Evolutionary conservation across 2,888 invertebrate genomes (phyloP).

Genomic region (Euplagia quadripunctaria): DNA sequence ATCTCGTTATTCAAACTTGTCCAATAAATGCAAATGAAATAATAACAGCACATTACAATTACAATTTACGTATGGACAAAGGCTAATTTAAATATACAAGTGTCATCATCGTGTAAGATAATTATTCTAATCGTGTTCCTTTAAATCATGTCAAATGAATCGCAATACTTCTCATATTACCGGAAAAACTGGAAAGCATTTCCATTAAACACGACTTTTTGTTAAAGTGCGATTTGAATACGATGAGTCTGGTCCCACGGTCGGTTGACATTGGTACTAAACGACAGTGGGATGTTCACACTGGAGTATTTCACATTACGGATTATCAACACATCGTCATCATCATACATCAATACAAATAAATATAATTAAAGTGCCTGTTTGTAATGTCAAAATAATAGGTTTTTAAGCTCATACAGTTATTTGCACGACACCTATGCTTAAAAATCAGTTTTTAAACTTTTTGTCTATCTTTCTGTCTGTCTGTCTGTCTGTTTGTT

Average conservation of each 20-base stretch:
- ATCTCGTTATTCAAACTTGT: conserved; percentile 53
- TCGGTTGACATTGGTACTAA: conserved; percentile 23
- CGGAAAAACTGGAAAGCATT: conserved; percentile 84
- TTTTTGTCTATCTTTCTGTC: too few relatives aligned
- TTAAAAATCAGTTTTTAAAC: too few relatives aligned
- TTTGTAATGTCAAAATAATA: too few relatives aligned
- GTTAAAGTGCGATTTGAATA: conserved; percentile 69
- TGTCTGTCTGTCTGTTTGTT: too few relatives aligned
- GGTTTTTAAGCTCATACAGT: too few relatives aligned
- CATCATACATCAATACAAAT: too few relatives aligned
- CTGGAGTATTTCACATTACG: neutral
- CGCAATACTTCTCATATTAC: conserved; percentile 70
- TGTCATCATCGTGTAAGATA: conserved; percentile 56
- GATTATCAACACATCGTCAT: neutral
- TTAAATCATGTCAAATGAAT: conserved; percentile 59
- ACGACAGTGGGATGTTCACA: neutral
- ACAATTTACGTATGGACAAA: conserved; percentile 70
- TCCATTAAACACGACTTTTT: conserved; percentile 70
- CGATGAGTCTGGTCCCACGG: conserved; percentile 71
- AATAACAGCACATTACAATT: conserved; percentile 54
- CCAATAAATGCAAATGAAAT: conserved; percentile 54
- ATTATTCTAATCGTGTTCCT: conserved; percentile 77
- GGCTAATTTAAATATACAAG: conserved; percentile 80
- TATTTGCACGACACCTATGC: too few relatives aligned
- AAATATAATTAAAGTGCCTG: too few relatives aligned